Base-by-base conservation (phyloP, 2,797 vertebrate species). In the Peromyscus aztecus region DNA sequence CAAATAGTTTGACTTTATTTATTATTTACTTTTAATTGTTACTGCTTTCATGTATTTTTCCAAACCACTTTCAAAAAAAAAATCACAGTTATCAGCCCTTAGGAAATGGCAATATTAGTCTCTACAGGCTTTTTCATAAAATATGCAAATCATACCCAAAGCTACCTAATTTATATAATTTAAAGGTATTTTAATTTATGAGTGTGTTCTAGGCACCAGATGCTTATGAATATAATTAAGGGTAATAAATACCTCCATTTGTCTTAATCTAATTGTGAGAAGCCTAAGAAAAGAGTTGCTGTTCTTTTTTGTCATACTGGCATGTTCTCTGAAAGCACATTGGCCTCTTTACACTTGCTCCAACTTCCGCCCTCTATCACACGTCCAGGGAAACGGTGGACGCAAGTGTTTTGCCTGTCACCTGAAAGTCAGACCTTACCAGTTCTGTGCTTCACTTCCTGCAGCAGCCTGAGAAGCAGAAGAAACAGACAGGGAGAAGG, bases 161-260 rank as follows among this genome's bases (percentile, higher is more conserved):
- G 89, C 89, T 94, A 98, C 97, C 95, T 94, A 97, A 98, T 97
- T 97, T 97, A 97, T 97, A 97, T 96, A 89, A 95, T 97, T 98
- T 97, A 98, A 98, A 98, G 84, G 77, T 97, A 94, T 97, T 95
- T 98, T 98, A 98, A 99, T 98, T 98, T 98, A 98, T 97, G 94
- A 97, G 96, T 98, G 76, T 98, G 95, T 97, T 98, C 98, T 98
- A 98, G 98, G 98, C 97, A 98, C 98, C 97, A 98, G 98, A 98
- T 98, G 98, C 98, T 98, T 98, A 98, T 98, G 97, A 98, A 98
- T 98, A 96, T 98, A 98, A 98, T 98, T 98, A 98, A 98, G 94
- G 90, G 96, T 98, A 98, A 98, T 97, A 95, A 98, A 98, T 98
- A 95, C 94, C 94, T 97, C 97, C 95, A 98, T 98, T 98, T 97